Percentiles rank a stretch among this genome's conserved stretches.
Conservation (phyloP, 1,140 invertebrate species). For the Ostrea edulis region DNA sequence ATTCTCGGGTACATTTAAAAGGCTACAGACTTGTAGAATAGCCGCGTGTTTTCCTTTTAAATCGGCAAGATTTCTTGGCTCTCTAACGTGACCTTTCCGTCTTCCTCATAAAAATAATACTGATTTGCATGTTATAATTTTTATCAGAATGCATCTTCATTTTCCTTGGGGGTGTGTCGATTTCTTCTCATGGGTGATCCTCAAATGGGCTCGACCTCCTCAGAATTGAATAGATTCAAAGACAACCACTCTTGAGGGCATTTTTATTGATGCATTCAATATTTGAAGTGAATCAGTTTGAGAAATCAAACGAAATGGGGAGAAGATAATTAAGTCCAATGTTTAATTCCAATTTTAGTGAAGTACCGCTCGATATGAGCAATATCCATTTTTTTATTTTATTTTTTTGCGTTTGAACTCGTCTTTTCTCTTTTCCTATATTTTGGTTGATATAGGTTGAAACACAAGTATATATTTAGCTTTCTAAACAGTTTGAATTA, state of each 20-base stretch:
- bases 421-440: no score
- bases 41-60: background rate
- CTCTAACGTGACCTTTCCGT: background rate
- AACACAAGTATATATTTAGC: no score
- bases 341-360: background rate
- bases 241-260: conserved; percentile 9
- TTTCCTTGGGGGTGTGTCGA: conserved; percentile 33
- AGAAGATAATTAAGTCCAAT: conserved; percentile 18
- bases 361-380: background rate
- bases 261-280: conserved; percentile 36
- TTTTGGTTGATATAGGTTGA: no score
- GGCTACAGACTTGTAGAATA: conserved; percentile 4
- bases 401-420: background rate
- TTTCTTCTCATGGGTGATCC: conserved; percentile 17
- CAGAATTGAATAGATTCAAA: conserved; percentile 15
- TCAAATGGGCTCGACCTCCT: conserved; percentile 24
- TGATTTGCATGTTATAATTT: conserved; percentile 28
- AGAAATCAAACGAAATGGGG: conserved; percentile 21
- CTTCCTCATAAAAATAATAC: conserved; percentile 4
- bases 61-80: background rate
- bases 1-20: conserved; percentile 18
- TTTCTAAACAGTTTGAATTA: no score
- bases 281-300: conserved; percentile 1
- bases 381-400: background rate
- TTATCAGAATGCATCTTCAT: conserved; percentile 29